Evolutionary conservation across 2,797 vertebrate genomes (phyloP), one percentile per base, ranked within the genome.

Genomic region (Lates japonicus): DNA sequence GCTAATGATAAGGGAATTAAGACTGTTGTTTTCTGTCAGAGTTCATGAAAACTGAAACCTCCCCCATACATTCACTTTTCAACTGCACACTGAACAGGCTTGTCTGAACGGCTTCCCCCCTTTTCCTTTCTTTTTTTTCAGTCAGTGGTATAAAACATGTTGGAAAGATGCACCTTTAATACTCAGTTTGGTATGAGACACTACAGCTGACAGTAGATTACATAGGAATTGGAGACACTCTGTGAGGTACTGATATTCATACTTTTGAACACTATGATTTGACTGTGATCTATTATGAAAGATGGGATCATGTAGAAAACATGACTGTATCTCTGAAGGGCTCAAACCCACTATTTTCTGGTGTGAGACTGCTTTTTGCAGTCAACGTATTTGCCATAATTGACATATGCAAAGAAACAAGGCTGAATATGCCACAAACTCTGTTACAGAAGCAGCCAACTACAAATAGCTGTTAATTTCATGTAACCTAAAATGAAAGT

Each of bases 1-100:
- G 90, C 71, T 85, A 87, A 93, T 93, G 89, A 92, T 93, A 93
- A 92, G 84, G 83, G 85, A 91, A 94, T 93, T 94, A 95, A 93
- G 86, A 74, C 80, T 49, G 85, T 95, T 93, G 88, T 94, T 96
- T 94, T 93, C 82, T 81, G 86, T 89, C 79, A 78, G 82, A 87
- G 81, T 90, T 92, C 72, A 89, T 90, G 88, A 84, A 93, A 92
- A 90, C 85, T 54, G 65, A 74, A 87, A 63, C 84, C 77, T 70
- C 74, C 76, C 78, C 73, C 52, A 66, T 84, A 70, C 74, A 81
- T 90, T 90, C 83, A 87, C 90, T 88, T 80, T 86, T 86, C 67
- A 80, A 74, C 86, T 85, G 80, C 74, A 76, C 86, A 74, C 72
- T 79, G 86, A 87, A 83, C 87, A 73, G 70, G 63, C 83, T 66